These are phyloP conservation scores for Myiotriccus ornatus DNA, from an alignment of 2,797 vertebrate genomes.

Conservation along the genomic window DNA sequence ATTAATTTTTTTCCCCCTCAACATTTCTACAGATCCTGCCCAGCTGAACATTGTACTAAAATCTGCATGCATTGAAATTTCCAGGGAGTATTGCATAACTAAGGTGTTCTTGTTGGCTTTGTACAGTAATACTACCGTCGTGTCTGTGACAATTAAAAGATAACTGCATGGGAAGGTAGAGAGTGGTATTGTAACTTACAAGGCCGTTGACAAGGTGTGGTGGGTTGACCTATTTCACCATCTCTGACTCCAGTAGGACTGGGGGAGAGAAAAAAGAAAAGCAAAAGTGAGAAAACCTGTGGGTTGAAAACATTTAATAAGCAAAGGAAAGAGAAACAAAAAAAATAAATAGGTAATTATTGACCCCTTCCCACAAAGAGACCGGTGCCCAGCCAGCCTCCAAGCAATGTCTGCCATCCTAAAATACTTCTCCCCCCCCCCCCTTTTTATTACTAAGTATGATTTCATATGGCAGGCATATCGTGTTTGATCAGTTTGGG, in stretches of 20 bases:
- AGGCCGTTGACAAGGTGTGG: background rate
- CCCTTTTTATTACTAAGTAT: background rate
- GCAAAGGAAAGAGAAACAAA: background rate
- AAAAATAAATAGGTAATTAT: background rate
- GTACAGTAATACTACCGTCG: background rate
- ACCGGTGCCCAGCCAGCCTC: background rate
- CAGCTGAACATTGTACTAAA: background rate
- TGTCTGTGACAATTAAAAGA: background rate
- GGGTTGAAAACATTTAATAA: background rate
- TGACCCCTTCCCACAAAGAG: background rate
- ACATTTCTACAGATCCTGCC: background rate
- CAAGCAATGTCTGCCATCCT: background rate
- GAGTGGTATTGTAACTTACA: background rate
- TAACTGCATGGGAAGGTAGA: background rate
- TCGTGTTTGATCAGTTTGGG: background rate
- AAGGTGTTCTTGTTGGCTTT: background rate
- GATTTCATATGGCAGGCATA: background rate
- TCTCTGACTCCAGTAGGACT: background rate
- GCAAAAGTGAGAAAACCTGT: background rate
- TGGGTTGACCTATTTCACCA: background rate
- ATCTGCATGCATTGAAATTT: background rate
- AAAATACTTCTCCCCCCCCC: accelerated
- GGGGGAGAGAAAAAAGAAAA: background rate
- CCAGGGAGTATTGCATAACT: background rate
- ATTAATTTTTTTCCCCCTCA: background rate